Base-by-base conservation (phyloP, 2,113 vertebrate genomes). In the Lontra canadensis region DNA sequence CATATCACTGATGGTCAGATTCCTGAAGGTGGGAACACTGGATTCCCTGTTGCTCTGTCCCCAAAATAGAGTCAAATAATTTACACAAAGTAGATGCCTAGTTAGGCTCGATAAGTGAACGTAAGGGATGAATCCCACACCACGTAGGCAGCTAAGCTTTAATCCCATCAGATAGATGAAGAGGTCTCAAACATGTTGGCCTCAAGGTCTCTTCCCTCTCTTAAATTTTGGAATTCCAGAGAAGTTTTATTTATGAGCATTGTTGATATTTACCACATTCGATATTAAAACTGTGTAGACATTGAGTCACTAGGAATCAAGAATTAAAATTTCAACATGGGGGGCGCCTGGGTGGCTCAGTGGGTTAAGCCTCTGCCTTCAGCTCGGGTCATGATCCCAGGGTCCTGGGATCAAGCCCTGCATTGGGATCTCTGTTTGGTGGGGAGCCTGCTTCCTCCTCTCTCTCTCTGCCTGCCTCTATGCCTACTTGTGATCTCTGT, bases 101-200 rank as follows among this genome's bases (percentile, higher is more conserved):
- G 21, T n/a, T 17, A 55, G 6, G 26, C 20, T 36, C 7, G 4
- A 13, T 18, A 42, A 73, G 1, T 7, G 31, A 73, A 29, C 4
- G 15, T 34, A 20, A 42, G 31, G 6, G 11, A 25, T 29, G 4
- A 18, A 18, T 18, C 5, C 7, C 18, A n/a, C 4, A 17, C 39
- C 31, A 9, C 18, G 15, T 2, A 39, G 0, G 34, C n/a, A 18
- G 31, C 14, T n/a, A 10, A 0, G 25, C 67, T 18, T 25, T 34
- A 47, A 9, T 25, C 23, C 7, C 0, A 17, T 21, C 4, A 0
- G 52, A 59, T 0, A 2, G 23, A 15, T 18, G 9, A 11, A 29
- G 47, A 31, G 39, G 25, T 29, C 26, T 47, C 52, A 79, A 20
- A 36, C 2, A 0, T 34, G 31, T 3, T 4, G 42, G 17, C 52